Percentiles rank a stretch among this genome's conserved stretches.
Conservation (phyloP, 1,140 invertebrate species). For the Drosophila tsacasi region DNA sequence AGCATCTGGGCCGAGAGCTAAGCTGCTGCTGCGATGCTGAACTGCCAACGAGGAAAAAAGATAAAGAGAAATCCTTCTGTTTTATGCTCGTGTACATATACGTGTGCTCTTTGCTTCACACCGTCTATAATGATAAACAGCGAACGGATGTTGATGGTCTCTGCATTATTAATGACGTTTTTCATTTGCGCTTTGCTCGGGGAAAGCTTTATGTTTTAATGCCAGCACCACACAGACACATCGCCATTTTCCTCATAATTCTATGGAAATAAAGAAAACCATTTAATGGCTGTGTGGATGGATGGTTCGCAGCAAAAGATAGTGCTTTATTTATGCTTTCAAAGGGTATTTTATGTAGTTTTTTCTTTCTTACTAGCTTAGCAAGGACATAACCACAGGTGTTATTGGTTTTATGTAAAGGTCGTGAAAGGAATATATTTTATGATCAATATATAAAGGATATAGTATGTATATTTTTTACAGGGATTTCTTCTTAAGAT, state of each 20-base stretch:
- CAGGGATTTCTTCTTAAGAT: neutral
- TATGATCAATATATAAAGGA: neutral
- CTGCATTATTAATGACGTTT: conserved; percentile 82
- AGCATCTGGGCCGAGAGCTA: conserved; percentile 45
- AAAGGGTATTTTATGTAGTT: neutral
- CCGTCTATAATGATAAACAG: conserved; percentile 75
- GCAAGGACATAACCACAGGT: neutral
- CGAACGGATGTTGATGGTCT: conserved; percentile 76
- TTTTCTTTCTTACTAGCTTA: neutral
- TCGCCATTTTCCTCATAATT: conserved; percentile 21
- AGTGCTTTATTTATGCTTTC: conserved; percentile 1
- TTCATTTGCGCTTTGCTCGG: conserved; percentile 73
- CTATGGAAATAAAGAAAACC: conserved; percentile 28
- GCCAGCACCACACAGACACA: conserved; percentile 27
- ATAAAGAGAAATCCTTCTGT: conserved; percentile 64
- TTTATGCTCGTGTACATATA: conserved; percentile 44
- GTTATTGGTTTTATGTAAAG: conserved; percentile 1
- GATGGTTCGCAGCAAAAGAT: neutral
- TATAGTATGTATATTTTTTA: neutral
- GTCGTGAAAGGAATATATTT: neutral
- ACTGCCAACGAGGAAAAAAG: conserved; percentile 8
- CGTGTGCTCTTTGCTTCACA: conserved; percentile 38
- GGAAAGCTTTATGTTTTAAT: conserved; percentile 60
- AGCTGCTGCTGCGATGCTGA: conserved; percentile 14
- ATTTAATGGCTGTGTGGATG: conserved; percentile 24